These are phyloP conservation scores for Charina bottae DNA, from an alignment of 2,113 vertebrate species.

Conservation along the genomic window DNA sequence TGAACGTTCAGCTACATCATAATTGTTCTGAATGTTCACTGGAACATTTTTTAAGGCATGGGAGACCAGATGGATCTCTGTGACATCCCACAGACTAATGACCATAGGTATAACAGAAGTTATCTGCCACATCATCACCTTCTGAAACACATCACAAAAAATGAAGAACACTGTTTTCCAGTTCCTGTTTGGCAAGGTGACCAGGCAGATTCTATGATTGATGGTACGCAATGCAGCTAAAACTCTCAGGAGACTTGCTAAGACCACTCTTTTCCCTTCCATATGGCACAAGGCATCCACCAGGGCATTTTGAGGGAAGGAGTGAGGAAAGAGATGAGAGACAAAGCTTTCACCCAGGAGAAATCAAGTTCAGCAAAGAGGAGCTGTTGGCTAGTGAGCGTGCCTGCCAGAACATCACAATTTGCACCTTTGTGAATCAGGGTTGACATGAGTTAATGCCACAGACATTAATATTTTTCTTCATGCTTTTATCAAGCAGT, in stretches of 20 bases:
- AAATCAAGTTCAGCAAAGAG: constrained; percentile 14
- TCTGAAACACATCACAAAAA: neutral
- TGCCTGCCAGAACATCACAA: constrained; percentile 8
- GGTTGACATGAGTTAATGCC: constrained; percentile 1
- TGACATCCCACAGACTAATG: neutral
- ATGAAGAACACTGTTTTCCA: neutral
- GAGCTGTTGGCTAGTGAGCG: neutral
- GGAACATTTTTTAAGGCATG: neutral
- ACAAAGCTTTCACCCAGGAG: neutral
- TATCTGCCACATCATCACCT: neutral
- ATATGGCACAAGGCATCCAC: neutral
- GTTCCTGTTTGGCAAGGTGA: neutral
- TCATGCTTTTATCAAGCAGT: constrained; percentile 21
- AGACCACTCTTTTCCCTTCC: neutral
- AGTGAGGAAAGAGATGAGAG: neutral
- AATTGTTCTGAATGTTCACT: neutral
- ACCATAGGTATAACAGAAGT: neutral
- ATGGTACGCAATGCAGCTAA: neutral
- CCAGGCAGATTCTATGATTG: neutral
- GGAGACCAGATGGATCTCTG: neutral
- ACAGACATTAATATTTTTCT: constrained; percentile 31
- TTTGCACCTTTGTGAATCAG: constrained; percentile 15
- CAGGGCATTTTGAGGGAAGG: neutral
- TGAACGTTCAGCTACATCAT: neutral
- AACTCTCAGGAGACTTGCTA: neutral